These are phyloP conservation scores for Clinocottus analis DNA, from an alignment of 2,113 vertebrate species.

Conservation along the genomic window DNA sequence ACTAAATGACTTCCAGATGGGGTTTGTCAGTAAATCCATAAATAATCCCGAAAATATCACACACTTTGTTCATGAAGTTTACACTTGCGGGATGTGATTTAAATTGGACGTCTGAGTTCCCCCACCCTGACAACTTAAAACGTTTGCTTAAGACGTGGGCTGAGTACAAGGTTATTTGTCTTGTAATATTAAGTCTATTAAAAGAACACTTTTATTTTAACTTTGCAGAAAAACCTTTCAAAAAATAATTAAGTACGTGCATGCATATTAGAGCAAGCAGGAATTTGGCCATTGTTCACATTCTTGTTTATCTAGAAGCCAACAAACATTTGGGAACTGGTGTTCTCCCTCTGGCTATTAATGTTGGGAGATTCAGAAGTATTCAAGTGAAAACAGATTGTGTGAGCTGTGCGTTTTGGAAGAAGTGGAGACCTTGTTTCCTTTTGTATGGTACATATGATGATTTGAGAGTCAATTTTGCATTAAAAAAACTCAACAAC, in stretches of 20 bases:
- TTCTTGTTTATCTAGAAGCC: not conserved
- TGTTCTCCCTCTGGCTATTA: too few species aligned
- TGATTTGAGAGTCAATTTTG: not conserved
- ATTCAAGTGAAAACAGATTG: not conserved
- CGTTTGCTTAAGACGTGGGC: not conserved
- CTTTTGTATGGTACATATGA: not conserved
- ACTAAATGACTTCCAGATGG: conserved; percentile 67
- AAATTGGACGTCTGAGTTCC: not conserved
- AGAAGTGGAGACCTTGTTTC: not conserved
- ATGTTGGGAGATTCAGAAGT: not conserved
- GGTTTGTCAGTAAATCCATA: conserved; percentile 41
- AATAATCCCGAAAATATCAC: conserved; percentile 29
- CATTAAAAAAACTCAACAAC: not conserved
- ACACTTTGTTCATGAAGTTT: not conserved
- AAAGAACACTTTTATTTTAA: not conserved
- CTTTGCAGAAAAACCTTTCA: not conserved
- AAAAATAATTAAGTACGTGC: not conserved
- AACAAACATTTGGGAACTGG: not conserved
- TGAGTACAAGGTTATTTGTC: not conserved
- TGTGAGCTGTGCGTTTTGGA: too few species aligned
- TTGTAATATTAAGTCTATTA: not conserved
- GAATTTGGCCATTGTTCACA: not conserved
- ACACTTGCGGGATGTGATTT: not conserved
- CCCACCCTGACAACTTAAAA: not conserved
- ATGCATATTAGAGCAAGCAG: not conserved